Percentiles rank a stretch among this genome's conserved stretches.
Evolutionary conservation across 1,140 invertebrate species (phyloP).

Genomic region (Eueides isabella): DNA sequence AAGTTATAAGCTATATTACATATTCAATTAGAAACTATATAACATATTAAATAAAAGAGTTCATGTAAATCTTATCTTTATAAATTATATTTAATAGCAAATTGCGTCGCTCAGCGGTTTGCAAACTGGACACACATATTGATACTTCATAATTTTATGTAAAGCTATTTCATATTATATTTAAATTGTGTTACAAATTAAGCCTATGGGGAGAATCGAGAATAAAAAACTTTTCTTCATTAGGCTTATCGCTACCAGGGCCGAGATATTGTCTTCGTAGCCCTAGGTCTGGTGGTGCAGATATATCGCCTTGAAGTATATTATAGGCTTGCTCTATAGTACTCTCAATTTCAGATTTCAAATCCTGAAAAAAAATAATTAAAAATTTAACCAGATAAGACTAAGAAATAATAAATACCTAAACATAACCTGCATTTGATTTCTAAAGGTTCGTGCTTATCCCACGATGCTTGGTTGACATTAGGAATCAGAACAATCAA

Average conservation of each 20-base stretch:
- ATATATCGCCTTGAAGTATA: constrained; percentile 74
- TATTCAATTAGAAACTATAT: too few species aligned
- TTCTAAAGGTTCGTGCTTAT: too few species aligned
- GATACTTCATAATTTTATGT: background rate
- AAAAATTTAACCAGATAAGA: background rate
- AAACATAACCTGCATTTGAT: too few species aligned
- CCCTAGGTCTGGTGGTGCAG: constrained; percentile 75
- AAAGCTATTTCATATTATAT: background rate
- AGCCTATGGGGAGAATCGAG: constrained; percentile 39
- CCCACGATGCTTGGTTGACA: too few species aligned
- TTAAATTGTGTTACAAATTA: background rate
- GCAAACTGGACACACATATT: too few species aligned
- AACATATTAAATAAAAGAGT: too few species aligned
- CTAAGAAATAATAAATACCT: too few species aligned
- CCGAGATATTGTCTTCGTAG: constrained; percentile 70
- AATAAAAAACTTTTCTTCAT: constrained; percentile 71
- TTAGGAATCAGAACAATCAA: too few species aligned
- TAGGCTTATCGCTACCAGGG: constrained; percentile 69
- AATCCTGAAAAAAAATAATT: constrained; percentile 64
- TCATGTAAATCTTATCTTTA: too few species aligned
- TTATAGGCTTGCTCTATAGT: constrained; percentile 75
- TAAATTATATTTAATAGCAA: too few species aligned
- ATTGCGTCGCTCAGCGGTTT: too few species aligned
- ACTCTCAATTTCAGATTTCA: constrained; percentile 75
- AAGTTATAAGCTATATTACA: background rate